Conservation (phyloP, 1,140 invertebrate genomes). For the Lasioglossum albipes region DNA sequence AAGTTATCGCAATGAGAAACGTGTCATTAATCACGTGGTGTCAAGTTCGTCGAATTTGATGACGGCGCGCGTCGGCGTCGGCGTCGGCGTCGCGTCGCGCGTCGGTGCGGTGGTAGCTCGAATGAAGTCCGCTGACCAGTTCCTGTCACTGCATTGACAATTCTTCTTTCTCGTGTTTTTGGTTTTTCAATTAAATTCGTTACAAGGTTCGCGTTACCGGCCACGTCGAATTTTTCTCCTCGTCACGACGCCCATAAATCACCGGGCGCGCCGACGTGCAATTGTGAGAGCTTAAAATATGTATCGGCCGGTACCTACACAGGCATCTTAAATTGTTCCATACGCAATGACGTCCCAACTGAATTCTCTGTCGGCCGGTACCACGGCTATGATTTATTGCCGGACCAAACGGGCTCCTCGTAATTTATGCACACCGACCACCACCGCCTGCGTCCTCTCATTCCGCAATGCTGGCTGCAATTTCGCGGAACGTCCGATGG, state of each 20-base stretch:
- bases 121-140: not conserved
- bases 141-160: not conserved
- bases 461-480: conserved; percentile 40
- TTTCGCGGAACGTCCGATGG: conserved; percentile 56
- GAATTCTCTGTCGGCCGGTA: conserved; percentile 49
- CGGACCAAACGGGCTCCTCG: conserved; percentile 45
- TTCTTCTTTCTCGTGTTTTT: not conserved
- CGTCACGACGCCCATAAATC: conserved; percentile 34
- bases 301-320: conserved; percentile 47
- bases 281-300: conserved; percentile 45
- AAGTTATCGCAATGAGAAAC: not conserved
- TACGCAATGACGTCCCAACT: conserved; percentile 52
- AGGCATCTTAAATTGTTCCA: conserved; percentile 54
- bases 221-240: conserved; percentile 11
- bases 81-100: too few species aligned
- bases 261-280: conserved; percentile 32
- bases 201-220: not conserved
- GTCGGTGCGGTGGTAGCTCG: too few species aligned
- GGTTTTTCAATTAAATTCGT: conserved; percentile 38
- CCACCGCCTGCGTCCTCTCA: conserved; percentile 16
- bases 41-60: not conserved
- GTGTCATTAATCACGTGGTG: not conserved
- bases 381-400: conserved; percentile 58
- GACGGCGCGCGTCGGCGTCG: too few species aligned
- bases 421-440: conserved; percentile 60